These are phyloP conservation scores for Nemapogon koenigi DNA, from an alignment of 2,888 invertebrate species.

Conservation along the genomic window DNA sequence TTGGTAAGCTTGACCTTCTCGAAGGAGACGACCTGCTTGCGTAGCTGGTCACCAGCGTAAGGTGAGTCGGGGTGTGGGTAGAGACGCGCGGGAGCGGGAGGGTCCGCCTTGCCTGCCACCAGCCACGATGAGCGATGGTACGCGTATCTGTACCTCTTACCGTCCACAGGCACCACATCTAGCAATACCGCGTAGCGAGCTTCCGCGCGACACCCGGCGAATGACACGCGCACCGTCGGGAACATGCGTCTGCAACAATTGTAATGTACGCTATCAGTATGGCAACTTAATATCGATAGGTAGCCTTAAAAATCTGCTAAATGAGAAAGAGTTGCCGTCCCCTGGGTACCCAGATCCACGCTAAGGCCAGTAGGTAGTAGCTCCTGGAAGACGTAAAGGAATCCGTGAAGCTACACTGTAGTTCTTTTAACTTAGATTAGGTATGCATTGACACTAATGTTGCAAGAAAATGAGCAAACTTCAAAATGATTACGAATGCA, in stretches of 20 bases:
- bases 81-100: constrained; percentile 90
- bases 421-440: too few species aligned
- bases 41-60: constrained; percentile 92
- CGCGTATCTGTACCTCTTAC: constrained; percentile 95
- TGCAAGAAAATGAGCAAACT: too few species aligned
- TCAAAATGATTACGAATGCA: too few species aligned
- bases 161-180: constrained; percentile 97
- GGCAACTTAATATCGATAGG: too few species aligned
- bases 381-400: too few species aligned
- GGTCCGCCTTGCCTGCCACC: constrained; percentile 98
- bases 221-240: constrained; percentile 93
- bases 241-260: constrained; percentile 90
- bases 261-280: too few species aligned
- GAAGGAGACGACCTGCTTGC: constrained; percentile 96
- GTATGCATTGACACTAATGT: too few species aligned
- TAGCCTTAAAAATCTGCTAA: too few species aligned
- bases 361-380: too few species aligned
- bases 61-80: constrained; percentile 98
- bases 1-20: constrained; percentile 98
- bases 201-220: constrained; percentile 82
- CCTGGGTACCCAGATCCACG: too few species aligned
- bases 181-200: constrained; percentile 91
- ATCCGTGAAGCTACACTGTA: too few species aligned
- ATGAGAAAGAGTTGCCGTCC: too few species aligned
- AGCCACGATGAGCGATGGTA: constrained; percentile 98